phyloP scores from a whole-genome alignment of 2,113 vertebrate species.

The Cettia cetti region DNA sequence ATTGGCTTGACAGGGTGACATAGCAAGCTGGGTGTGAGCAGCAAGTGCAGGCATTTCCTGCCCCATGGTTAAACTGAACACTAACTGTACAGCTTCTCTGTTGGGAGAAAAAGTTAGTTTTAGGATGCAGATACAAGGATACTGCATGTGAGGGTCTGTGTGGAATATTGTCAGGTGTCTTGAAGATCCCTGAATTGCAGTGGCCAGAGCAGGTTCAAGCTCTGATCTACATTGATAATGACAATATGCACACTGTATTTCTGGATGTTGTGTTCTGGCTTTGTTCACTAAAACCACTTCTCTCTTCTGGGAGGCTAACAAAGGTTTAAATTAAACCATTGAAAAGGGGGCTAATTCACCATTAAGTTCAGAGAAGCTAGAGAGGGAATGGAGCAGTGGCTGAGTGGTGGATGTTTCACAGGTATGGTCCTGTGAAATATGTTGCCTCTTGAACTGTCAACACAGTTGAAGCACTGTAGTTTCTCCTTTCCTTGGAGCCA shows the following conservation, averaged over 20 bases:
- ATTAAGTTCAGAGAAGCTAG: background rate
- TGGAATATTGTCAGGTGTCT: background rate
- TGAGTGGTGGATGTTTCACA: background rate
- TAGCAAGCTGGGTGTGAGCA: background rate
- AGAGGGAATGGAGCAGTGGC: background rate
- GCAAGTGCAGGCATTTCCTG: background rate
- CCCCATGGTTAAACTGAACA: background rate
- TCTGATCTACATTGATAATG: background rate
- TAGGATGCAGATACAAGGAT: background rate
- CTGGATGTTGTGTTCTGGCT: background rate
- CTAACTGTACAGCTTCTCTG: background rate
- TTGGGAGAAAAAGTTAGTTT: background rate
- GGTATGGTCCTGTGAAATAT: background rate
- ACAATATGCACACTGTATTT: background rate
- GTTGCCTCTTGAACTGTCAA: background rate
- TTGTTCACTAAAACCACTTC: background rate
- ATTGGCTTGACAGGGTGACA: slow-evolving; percentile 9
- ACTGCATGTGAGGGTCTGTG: background rate
- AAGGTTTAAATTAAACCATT: background rate
- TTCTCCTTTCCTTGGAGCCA: background rate
- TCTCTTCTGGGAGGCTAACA: background rate
- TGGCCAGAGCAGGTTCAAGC: background rate
- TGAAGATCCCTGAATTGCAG: background rate
- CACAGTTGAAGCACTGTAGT: background rate
- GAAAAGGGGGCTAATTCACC: background rate